Evolutionary conservation across 1,140 invertebrate genomes (phyloP), one percentile per base, ranked within the genome.

Genomic region (Scaptomyza graminum): DNA sequence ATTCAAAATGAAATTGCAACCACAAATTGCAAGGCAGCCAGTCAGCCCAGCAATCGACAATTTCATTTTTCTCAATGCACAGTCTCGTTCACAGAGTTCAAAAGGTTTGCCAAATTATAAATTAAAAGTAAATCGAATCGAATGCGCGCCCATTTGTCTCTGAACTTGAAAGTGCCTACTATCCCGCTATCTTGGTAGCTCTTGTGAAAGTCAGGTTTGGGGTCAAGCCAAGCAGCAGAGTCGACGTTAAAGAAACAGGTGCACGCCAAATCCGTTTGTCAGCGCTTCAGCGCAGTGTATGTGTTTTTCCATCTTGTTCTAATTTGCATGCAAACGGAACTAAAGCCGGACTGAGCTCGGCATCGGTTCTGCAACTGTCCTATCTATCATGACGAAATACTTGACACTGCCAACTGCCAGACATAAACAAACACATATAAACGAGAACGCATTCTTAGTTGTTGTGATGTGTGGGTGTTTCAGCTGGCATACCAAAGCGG

Each of bases 121-220:
- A 87, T 87, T 87, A 87, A 87, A 87, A 87, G 82, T 87, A 87
- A 87, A 87, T 87, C 82, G 82, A 87, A 87, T 88, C 65, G 83
- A 87, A 88, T 87, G 82, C 83, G 60, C 77, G 57, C 67, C 74
- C 83, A 87, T 87, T 87, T 87, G 82, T 88, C 82, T 88, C 44
- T 65, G 82, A 88, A 88, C 82, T 88, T 82, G 82, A 85, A 85
- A 85, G 82, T 77, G 31, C 8, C 31, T 34, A 34, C 67, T 50
- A 67, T 22, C 46, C 52, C 51, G 43, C 60, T 34, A 34, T 34
- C 31, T 39, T 34, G 59, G 69, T 41, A 31, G 54, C 51, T 8
- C 7, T 69, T 87, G 83, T 88, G 82, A 85, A 85, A 85, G 82
- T 84, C 77, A 16, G 54, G 39, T 56, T 67, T 66, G 65, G 79